A percentile compares a stretch with the other conserved stretches of the same genome.
phyloP scores from a whole-genome alignment of 2,888 invertebrate species.

The Charanyca ferruginea region DNA sequence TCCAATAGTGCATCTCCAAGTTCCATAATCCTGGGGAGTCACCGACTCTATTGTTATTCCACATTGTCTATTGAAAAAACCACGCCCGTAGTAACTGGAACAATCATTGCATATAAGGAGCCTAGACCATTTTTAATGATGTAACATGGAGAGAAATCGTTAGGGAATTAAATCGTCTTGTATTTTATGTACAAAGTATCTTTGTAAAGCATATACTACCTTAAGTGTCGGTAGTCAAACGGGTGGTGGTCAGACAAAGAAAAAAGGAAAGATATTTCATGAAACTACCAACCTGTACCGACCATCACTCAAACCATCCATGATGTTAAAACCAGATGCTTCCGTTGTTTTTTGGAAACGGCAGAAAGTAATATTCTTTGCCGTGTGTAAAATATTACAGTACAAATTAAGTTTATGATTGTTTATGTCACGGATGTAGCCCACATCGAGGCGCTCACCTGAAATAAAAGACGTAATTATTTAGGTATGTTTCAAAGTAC shows the following conservation, averaged over 20 bases:
- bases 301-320: constrained; percentile 87
- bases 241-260: not conserved
- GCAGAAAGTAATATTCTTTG: constrained; percentile 86
- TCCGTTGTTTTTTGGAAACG: constrained; percentile 85
- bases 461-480: constrained; percentile 53
- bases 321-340: constrained; percentile 81
- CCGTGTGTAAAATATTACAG: constrained; percentile 85
- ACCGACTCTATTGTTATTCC: constrained; percentile 87
- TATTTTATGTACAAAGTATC: too few relatives aligned
- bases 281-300: constrained; percentile 78
- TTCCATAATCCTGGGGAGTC: constrained; percentile 76
- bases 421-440: constrained; percentile 76
- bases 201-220: too few relatives aligned
- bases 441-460: constrained; percentile 87
- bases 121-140: not conserved
- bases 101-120: constrained; percentile 2
- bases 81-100: constrained; percentile 87
- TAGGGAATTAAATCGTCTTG: not conserved
- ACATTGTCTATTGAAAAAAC: constrained; percentile 83
- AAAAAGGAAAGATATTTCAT: not conserved
- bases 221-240: not conserved
- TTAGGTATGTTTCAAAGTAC: not conserved
- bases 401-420: constrained; percentile 80
- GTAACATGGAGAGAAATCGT: too few relatives aligned
- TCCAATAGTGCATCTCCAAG: constrained; percentile 89